Evolutionary conservation across 2,888 invertebrate species (phyloP), one percentile per base, ranked within the genome.

Genomic region (Crioceris asparagi): DNA sequence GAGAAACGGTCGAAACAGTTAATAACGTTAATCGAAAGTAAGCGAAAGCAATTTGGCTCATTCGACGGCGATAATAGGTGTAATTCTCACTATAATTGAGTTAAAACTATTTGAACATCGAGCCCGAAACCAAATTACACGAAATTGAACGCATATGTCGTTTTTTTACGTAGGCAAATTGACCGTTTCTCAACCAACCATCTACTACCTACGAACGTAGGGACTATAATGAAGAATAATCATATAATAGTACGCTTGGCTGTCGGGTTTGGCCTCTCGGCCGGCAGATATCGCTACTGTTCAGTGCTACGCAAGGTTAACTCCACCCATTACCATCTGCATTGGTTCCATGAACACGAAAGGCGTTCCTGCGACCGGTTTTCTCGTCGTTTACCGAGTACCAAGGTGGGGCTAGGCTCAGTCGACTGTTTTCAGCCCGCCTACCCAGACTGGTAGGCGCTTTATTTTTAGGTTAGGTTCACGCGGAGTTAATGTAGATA

Each of bases 181-280:
- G 59, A 59, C 58, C 60, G 57, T 57, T n/a, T 59, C 53, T 49
- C 46, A 56, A 53, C 55, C 61, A 60, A 62, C 62, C 65, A 63
- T 65, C 65, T 64, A 65, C 64, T 63, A 63, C 62, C 64, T 62
- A 62, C 64, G 65, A 64, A 58, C 55, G 66, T 65, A 66, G 63
- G 60, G 57, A 64, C 65, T 64, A 65, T 65, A 66, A 66, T 66
- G 66, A 66, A 64, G 64, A 61, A 64, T 66, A 66, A 66, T 66
- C 65, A 65, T 65, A 64, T 66, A 66, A 66, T 66, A 64, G 66
- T 60, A 49, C 59, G 61, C 62, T 64, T 56, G 55, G 57, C 46
- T 41, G 47, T 47, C 49, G 56, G 60, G 63, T 64, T 65, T 56
- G 47, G 42, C 54, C 55, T 54, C 52, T 54, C 53, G 46, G 53